A percentile compares a stretch with the other conserved stretches of the same genome.
Conservation (phyloP, 2,888 invertebrate species). For the Julus scanicus region DNA sequence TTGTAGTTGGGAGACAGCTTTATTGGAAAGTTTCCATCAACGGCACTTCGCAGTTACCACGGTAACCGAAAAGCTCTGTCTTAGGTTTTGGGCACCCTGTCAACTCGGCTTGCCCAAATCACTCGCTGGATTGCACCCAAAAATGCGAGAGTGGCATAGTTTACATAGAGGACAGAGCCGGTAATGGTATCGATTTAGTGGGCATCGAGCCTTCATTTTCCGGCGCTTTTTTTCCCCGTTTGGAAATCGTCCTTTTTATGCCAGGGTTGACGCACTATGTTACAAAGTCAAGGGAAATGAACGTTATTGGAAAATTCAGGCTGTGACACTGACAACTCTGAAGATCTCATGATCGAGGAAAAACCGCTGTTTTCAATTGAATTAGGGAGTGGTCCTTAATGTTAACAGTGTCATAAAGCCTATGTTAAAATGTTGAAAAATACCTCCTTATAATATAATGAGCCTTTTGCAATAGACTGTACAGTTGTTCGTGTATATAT, state of each 20-base stretch:
- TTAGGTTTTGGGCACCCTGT: conserved; percentile 26
- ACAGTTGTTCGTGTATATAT: too few relatives aligned
- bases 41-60: conserved; percentile 11
- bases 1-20: conserved; percentile 33
- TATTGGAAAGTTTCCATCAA: conserved; percentile 27
- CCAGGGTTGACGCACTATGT: not conserved
- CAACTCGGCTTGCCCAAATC: conserved; percentile 27
- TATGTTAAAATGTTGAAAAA: too few relatives aligned
- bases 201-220: not conserved
- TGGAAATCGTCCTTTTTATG: conserved; percentile 1
- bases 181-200: conserved; percentile 22
- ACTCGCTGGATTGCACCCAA: conserved; percentile 33
- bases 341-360: not conserved
- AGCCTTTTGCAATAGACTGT: too few relatives aligned
- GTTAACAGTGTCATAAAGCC: too few relatives aligned
- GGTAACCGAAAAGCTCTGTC: conserved; percentile 24
- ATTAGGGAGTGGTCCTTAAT: too few relatives aligned
- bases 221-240: not conserved
- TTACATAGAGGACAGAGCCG: not conserved
- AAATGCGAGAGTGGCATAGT: not conserved
- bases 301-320: not conserved
- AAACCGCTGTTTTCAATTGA: not conserved
- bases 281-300: too few relatives aligned
- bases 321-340: not conserved
- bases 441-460: too few relatives aligned